A percentile compares a stretch with the other conserved stretches of the same genome.
Conservation (phyloP, 2,113 vertebrate species). For the Felis chaus region DNA sequence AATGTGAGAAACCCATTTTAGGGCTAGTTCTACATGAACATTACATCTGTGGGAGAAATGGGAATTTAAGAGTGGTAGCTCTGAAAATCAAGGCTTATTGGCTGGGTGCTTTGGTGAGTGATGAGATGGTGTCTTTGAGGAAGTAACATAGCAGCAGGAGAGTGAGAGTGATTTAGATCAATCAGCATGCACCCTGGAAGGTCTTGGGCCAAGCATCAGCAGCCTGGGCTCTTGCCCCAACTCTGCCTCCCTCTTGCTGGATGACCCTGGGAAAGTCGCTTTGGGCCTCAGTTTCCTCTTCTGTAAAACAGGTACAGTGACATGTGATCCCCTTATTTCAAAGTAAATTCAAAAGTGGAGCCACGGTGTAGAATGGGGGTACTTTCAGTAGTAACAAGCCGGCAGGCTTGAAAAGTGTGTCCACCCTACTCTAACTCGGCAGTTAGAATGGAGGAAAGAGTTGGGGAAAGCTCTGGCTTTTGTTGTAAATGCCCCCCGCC, state of each 20-base stretch:
- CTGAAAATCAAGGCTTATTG: background rate
- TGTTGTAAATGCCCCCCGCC: background rate
- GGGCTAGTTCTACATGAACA: background rate
- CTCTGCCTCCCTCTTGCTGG: background rate
- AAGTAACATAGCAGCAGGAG: background rate
- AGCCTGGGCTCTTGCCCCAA: background rate
- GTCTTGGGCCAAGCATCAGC: background rate
- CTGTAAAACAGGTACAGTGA: background rate
- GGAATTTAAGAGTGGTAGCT: background rate
- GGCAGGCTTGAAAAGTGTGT: background rate
- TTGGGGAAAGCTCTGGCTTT: background rate
- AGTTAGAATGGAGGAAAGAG: background rate
- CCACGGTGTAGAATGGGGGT: background rate
- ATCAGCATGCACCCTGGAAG: fast-evolving
- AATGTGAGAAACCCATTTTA: background rate
- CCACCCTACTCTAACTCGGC: background rate
- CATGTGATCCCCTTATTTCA: background rate
- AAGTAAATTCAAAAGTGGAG: background rate
- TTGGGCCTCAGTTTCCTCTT: background rate
- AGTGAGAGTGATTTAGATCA: background rate
- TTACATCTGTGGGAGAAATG: background rate
- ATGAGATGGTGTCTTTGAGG: background rate
- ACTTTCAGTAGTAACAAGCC: background rate
- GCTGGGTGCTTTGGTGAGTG: background rate
- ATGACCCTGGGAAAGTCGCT: background rate